Percentiles rank a stretch among this genome's conserved stretches.
Conservation (phyloP, 2,113 vertebrate genomes). For the Coryphaenoides rupestris region DNA sequence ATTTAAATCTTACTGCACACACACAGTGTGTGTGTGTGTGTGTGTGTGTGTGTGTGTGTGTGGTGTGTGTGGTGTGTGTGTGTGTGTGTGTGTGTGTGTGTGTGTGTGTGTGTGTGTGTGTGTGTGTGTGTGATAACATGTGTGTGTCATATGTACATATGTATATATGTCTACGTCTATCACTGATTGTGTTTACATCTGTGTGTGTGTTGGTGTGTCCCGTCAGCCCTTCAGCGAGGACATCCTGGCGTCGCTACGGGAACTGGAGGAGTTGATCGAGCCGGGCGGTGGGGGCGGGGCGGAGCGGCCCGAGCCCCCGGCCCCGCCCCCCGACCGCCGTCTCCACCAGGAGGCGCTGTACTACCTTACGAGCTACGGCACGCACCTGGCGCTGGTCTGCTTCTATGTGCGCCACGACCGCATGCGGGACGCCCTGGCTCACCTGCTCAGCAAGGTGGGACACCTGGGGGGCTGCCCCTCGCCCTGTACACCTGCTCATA, state of each 20-base stretch:
- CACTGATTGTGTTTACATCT: constrained; percentile 2
- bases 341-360: constrained; percentile 89
- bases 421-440: constrained; percentile 83
- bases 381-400: constrained; percentile 86
- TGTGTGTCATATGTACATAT: too few relatives aligned
- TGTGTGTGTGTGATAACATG: too few relatives aligned
- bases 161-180: too few relatives aligned
- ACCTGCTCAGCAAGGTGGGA: constrained; percentile 85
- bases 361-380: constrained; percentile 88
- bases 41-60: too few relatives aligned
- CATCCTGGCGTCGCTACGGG: constrained; percentile 84
- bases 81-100: too few relatives aligned
- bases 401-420: constrained; percentile 90
- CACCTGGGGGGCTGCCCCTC: too few relatives aligned
- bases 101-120: too few relatives aligned
- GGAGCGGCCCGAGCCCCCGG: constrained; percentile 75
- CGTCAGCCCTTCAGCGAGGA: constrained; percentile 68
- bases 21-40: too few relatives aligned
- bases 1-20: too few relatives aligned
- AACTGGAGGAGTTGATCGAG: constrained; percentile 83
- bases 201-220: not conserved
- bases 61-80: not conserved
- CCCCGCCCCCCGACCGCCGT: constrained; percentile 67
- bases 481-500: not conserved
- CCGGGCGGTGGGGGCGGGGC: constrained; percentile 71